These are phyloP conservation scores for Lepidocyrtinus sp. DNA, from an alignment of 2,888 invertebrate species.

Conservation along the genomic window DNA sequence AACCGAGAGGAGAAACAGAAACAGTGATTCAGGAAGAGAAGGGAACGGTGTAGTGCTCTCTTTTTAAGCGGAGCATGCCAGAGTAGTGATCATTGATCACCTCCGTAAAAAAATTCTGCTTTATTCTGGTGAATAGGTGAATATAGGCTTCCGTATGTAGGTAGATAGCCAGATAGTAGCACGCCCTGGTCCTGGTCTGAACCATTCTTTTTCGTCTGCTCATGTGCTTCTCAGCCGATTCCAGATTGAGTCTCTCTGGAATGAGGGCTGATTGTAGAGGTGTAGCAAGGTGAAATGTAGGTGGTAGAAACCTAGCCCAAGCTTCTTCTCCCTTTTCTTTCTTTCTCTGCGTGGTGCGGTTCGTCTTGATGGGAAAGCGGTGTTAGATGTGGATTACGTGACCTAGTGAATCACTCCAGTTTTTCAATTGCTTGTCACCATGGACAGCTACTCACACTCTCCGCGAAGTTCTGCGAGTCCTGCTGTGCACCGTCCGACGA, in stretches of 20 bases:
- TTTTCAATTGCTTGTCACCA: too few relatives aligned
- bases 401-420: too few relatives aligned
- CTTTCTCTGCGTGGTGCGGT: too few relatives aligned
- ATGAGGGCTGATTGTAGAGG: constrained; percentile 12
- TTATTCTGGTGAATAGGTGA: too few relatives aligned
- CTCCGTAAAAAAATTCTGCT: too few relatives aligned
- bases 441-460: constrained; percentile 49
- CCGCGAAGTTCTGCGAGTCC: constrained; percentile 38
- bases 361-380: too few relatives aligned
- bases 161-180: background rate
- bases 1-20: background rate
- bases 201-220: too few relatives aligned
- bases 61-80: background rate
- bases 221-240: too few relatives aligned
- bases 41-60: background rate
- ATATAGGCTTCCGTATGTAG: background rate
- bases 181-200: background rate
- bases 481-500: constrained; percentile 19
- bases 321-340: background rate
- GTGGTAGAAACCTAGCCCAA: background rate
- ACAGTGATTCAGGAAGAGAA: background rate
- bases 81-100: background rate
- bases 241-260: constrained; percentile 29
- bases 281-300: constrained; percentile 10
- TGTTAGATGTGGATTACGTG: too few relatives aligned